Evolutionary conservation across 2,113 vertebrate genomes (phyloP).

Genomic region (Limnothrissa miodon): DNA sequence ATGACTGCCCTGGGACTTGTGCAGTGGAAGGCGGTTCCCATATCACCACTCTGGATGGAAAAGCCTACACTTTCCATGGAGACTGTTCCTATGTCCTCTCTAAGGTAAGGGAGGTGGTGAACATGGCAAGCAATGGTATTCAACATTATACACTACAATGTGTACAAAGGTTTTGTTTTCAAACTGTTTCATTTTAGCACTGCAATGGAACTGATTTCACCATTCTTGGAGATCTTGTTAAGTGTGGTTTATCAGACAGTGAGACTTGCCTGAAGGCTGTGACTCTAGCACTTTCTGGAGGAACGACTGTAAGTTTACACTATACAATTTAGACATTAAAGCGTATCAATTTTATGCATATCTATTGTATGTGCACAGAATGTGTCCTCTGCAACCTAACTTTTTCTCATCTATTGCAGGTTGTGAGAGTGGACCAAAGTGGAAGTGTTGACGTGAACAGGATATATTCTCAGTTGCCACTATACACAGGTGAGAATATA

Average conservation of each 20-base stretch:
- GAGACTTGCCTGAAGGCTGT: slow-evolving; percentile 84
- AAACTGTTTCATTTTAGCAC: slow-evolving; percentile 44
- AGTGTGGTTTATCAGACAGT: slow-evolving; percentile 77
- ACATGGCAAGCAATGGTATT: not conserved
- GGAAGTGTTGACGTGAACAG: slow-evolving; percentile 80
- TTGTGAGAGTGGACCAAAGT: slow-evolving; percentile 70
- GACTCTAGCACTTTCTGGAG: slow-evolving; percentile 66
- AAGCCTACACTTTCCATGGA: slow-evolving; percentile 73
- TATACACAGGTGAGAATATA: slow-evolving; percentile 75
- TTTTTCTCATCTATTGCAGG: slow-evolving; percentile 61
- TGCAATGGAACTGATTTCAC: slow-evolving; percentile 66
- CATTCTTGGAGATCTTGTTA: slow-evolving; percentile 79
- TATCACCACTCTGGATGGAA: slow-evolving; percentile 83
- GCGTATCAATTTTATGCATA: not conserved
- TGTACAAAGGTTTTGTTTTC: too few relatives aligned
- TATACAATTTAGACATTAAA: not conserved
- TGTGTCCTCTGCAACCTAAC: not conserved
- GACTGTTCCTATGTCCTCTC: slow-evolving; percentile 66
- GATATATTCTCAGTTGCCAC: slow-evolving; percentile 79
- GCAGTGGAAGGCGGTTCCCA: slow-evolving; percentile 85
- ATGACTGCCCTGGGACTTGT: slow-evolving; percentile 74
- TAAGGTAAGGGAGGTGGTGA: slow-evolving; percentile 59
- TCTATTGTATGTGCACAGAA: too few relatives aligned
- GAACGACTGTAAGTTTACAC: slow-evolving; percentile 70
- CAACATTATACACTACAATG: not conserved